Evolutionary conservation across 2,888 invertebrate genomes (phyloP).

Genomic region (Pammene aurita): DNA sequence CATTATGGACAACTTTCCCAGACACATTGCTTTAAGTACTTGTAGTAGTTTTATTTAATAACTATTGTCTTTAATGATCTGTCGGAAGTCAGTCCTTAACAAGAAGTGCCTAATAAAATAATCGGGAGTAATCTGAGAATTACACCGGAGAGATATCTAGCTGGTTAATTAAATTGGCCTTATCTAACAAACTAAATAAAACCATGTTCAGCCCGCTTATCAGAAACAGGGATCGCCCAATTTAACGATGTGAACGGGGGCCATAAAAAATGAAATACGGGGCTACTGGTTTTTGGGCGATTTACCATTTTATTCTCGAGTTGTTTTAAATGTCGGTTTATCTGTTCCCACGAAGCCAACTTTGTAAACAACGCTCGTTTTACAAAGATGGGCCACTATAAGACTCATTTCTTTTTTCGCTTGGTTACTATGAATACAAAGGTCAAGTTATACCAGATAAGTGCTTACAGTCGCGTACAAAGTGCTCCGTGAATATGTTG

Average conservation of each 20-base stretch:
- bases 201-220: slow-evolving; percentile 26
- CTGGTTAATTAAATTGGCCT: slow-evolving; percentile 14
- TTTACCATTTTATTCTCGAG: slow-evolving; percentile 39
- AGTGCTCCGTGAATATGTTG: background rate
- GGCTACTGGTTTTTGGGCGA: slow-evolving; percentile 40
- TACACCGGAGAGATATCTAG: background rate
- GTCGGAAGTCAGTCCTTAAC: no score
- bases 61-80: no score
- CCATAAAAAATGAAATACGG: slow-evolving; percentile 40
- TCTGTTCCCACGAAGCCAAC: slow-evolving; percentile 71
- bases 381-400: background rate
- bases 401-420: background rate
- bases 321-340: slow-evolving; percentile 48
- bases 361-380: background rate
- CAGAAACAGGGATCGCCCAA: slow-evolving; percentile 35
- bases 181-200: slow-evolving; percentile 21
- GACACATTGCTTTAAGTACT: no score
- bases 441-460: background rate
- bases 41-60: no score
- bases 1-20: no score
- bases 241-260: slow-evolving; percentile 46
- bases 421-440: background rate
- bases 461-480: background rate
- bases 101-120: background rate
- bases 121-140: slow-evolving; percentile 5